Base-by-base conservation (phyloP, 2,888 invertebrate genomes). In the Chorisops tibialis region DNA sequence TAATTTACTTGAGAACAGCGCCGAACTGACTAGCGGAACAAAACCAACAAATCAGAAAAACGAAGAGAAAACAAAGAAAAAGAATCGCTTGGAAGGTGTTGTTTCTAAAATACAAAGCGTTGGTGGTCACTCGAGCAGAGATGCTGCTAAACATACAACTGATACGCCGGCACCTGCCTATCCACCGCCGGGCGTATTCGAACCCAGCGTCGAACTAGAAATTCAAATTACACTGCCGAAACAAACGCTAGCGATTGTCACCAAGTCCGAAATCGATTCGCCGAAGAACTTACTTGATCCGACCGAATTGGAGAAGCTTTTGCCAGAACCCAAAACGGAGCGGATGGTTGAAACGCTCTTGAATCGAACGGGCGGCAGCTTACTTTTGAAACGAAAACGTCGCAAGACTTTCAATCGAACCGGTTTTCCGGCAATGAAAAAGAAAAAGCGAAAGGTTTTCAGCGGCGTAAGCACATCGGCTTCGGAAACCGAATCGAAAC, bases 331-430 rank as follows among this genome's bases (percentile, higher is more conserved):
- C 12, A 65, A 63, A 58, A 58, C 47, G 24, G 65, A 71, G 39
- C 70, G 74, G 9, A 75, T 77, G 4, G 73, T 78, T 12, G 78
- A 78, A 63, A 70, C 73, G n/a, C 62, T 78, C 18, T 70, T 78
- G 1, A 75, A 73, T 64, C 76, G 76, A 66, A 75, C 75, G 0
- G 74, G 75, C 0, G 74, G 72, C 9, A 51, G 43, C 19, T 67
- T 75, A 12, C 68, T 75, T 41, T 80, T 83, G 64, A 82, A 81
- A 71, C 74, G 82, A 2, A 83, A 84, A 69, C 82, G 91, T 68
- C 83, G 91, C 41, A 88, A 92, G 74, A 86, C 89, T 18, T 87
- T 90, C 43, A 93, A 93, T 73, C 82, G 91, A 69, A 93, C 93
- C 16, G 94, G 94, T 3, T 94, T 94, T 74, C 94, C 94, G 0